Base-by-base conservation (phyloP, 1,140 invertebrate species). In the Drosophila bipectinata region DNA sequence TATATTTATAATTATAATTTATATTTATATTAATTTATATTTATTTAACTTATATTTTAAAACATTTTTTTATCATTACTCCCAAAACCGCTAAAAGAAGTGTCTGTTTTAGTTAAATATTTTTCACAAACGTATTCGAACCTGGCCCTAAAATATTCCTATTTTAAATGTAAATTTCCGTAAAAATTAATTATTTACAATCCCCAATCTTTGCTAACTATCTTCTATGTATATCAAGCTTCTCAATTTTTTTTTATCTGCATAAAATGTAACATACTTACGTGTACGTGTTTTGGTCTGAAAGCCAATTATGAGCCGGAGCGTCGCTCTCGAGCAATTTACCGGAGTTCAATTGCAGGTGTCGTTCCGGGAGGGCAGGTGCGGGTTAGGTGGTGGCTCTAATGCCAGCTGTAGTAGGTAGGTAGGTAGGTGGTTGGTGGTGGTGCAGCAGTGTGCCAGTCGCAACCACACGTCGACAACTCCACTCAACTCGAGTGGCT, bases 301-400 rank as follows among this genome's bases (percentile, higher is more conserved):
- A 57, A 54, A 69, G 67, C 41, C 66, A 68, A 69, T 69, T 69
- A 69, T 68, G 66, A 68, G 30, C 64, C 18, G 32, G 8, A 37
- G 63, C 59, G 28, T 15, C 26, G 63, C 28, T 44, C 45, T 32
- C 45, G 32, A 61, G 48, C 69, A 72, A 72, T 72, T 72, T 72
- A 4, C 37, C 45, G 34, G 10, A 47, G 39, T 60, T 72, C 69
- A 72, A 52, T 53, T 72, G 55, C 67, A 72, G 69, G 56, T 32
- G 32, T 32, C 34, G 34, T 37, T 37, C 5, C 5, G 26, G 26
- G 26, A 28, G 26, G 26, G 26, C 32, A 32, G 32, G 8, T 7
- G 1, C 14, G n/a, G 39, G n/a, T 7, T 7, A 6, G 26, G 26
- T 7, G 26, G 26, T 28, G 26, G 26, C 6, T 28, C 26, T 28